These are phyloP conservation scores for Cephus pygmeus DNA, from an alignment of 2,888 invertebrate species.

Conservation along the genomic window DNA sequence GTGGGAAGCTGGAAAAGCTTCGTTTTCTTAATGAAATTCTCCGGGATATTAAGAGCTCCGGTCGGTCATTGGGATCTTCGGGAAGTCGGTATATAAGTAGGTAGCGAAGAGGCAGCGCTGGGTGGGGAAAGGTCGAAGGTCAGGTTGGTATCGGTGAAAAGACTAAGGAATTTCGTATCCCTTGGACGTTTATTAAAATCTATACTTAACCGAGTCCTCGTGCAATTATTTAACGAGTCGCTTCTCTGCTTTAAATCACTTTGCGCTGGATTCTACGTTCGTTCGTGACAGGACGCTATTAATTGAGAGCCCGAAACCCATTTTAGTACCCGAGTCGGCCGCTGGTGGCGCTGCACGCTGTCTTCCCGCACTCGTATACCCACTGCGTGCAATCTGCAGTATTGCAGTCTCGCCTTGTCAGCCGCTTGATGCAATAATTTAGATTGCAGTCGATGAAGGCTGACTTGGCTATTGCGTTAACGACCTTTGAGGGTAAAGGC, in stretches of 20 bases:
- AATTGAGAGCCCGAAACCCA: slow-evolving; percentile 40
- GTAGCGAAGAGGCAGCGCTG: no score
- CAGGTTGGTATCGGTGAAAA: no score
- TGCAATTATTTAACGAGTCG: slow-evolving; percentile 43
- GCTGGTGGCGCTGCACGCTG: background rate
- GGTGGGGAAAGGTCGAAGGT: no score
- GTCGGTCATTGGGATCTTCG: no score
- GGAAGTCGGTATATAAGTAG: no score
- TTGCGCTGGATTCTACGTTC: slow-evolving; percentile 31
- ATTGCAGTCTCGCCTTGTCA: slow-evolving; percentile 12
- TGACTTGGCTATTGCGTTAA: slow-evolving; percentile 27
- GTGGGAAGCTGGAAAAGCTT: no score
- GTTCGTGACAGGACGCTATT: slow-evolving; percentile 42
- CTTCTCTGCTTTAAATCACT: background rate
- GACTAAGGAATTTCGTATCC: no score
- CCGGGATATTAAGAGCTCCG: no score
- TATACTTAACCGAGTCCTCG: slow-evolving; percentile 32
- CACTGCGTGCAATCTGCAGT: no score
- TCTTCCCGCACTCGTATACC: no score
- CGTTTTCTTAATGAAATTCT: no score
- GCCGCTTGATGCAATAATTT: slow-evolving; percentile 32
- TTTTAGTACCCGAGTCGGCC: slow-evolving; percentile 27
- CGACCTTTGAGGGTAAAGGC: background rate
- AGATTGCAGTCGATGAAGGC: slow-evolving; percentile 27
- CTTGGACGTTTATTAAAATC: background rate